phyloP scores from a whole-genome alignment of 2,888 invertebrate species.

The Cephonodes hylas region DNA sequence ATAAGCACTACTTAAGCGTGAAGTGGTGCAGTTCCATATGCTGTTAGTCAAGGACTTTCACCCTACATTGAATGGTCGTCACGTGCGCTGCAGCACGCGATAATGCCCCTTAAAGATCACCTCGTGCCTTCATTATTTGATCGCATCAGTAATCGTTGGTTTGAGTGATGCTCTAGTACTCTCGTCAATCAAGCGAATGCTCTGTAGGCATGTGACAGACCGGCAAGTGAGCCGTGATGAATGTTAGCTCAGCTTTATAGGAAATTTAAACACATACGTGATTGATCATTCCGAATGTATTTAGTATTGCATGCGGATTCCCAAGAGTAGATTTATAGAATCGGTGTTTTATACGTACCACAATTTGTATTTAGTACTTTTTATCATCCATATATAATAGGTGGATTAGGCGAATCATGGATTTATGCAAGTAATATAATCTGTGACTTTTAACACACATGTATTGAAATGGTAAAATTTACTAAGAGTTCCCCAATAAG shows the following conservation, averaged over 20 bases:
- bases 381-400: too few species aligned
- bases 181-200: constrained; percentile 23
- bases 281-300: not conserved
- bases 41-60: constrained; percentile 28
- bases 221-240: not conserved
- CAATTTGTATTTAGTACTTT: not conserved
- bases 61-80: constrained; percentile 36
- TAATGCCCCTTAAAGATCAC: constrained; percentile 54
- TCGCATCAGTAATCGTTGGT: constrained; percentile 27
- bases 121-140: constrained; percentile 26
- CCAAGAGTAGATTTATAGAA: not conserved
- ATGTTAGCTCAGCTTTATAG: not conserved
- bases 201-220: constrained; percentile 17
- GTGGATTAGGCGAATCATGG: too few species aligned
- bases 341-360: not conserved
- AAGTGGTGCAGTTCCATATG: constrained; percentile 55
- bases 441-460: too few species aligned
- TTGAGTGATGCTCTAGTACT: constrained; percentile 18
- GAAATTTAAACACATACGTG: not conserved
- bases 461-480: too few species aligned
- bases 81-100: constrained; percentile 60
- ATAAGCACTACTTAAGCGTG: constrained; percentile 31
- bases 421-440: too few species aligned
- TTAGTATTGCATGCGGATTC: not conserved
- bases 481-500: too few species aligned